Evolutionary conservation across 2,113 vertebrate species (phyloP).

Genomic region (Lucifuga dentata): DNA sequence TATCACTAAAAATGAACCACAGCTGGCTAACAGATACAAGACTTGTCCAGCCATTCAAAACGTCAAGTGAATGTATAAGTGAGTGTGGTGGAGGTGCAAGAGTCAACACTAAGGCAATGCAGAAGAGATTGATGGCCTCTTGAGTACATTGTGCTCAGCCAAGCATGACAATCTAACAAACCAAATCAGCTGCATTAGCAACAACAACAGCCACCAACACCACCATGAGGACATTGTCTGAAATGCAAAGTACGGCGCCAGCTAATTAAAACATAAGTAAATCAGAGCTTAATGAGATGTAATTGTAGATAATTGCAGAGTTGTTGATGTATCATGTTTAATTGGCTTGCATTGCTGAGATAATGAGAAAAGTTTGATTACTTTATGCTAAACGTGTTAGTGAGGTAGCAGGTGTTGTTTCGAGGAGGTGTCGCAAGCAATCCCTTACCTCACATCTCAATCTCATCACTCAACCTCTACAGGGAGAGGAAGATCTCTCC

Average conservation of each 20-base stretch:
- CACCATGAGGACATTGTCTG: constrained; percentile 55
- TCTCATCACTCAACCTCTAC: constrained; percentile 64
- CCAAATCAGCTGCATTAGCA: constrained; percentile 58
- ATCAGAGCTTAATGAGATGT: constrained; percentile 77
- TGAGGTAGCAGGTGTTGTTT: constrained; percentile 80
- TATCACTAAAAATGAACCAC: constrained; percentile 9
- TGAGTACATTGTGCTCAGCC: constrained; percentile 54
- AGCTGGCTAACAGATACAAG: background rate
- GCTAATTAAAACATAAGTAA: constrained; percentile 84
- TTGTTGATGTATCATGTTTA: constrained; percentile 80
- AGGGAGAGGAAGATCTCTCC: constrained; percentile 27
- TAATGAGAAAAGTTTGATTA: constrained; percentile 85
- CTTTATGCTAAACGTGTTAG: constrained; percentile 81
- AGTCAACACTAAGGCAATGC: constrained; percentile 60
- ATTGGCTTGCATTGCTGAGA: constrained; percentile 79
- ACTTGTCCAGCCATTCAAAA: constrained; percentile 15
- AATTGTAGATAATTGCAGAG: constrained; percentile 80
- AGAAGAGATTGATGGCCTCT: constrained; percentile 64
- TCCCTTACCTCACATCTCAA: constrained; percentile 72
- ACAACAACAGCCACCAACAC: constrained; percentile 41
- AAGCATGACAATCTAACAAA: constrained; percentile 68
- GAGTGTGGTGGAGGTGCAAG: constrained; percentile 21
- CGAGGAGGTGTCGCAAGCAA: constrained; percentile 73
- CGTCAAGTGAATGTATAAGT: constrained; percentile 20
- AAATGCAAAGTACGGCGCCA: constrained; percentile 51